Evolutionary conservation across 1,140 invertebrate species (phyloP).

Genomic region (Drosophila kikkawai): DNA sequence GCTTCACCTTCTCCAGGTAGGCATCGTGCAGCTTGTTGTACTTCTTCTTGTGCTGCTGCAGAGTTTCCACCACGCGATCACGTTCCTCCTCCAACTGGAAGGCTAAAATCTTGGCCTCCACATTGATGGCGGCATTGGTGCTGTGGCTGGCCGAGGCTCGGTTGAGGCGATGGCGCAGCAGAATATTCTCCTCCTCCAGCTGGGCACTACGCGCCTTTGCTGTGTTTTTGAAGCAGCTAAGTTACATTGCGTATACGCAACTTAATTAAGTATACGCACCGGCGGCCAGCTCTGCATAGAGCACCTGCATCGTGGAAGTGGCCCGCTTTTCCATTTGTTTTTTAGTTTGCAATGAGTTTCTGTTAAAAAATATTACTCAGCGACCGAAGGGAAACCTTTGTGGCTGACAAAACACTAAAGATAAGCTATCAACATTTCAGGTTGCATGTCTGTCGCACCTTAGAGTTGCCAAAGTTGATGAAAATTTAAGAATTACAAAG

Average conservation of each 20-base stretch:
- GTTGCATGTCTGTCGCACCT: neutral
- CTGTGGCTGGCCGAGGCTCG: conserved; percentile 45
- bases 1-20: conserved; percentile 75
- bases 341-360: conserved; percentile 3
- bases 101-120: conserved; percentile 71
- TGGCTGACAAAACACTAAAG: conserved; percentile 34
- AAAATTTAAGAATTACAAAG: neutral
- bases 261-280: conserved; percentile 56
- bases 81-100: conserved; percentile 73
- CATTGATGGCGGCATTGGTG: conserved; percentile 52
- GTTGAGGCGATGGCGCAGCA: conserved; percentile 65
- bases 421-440: conserved; percentile 60
- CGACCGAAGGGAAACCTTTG: neutral
- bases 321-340: conserved; percentile 56
- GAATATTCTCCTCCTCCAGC: conserved; percentile 74
- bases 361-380: conserved; percentile 33
- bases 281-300: conserved; percentile 65
- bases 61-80: conserved; percentile 59
- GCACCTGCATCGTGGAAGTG: conserved; percentile 56
- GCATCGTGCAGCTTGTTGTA: conserved; percentile 78
- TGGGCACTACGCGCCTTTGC: conserved; percentile 60
- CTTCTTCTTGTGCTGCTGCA: conserved; percentile 76
- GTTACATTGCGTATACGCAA: conserved; percentile 5
- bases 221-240: conserved; percentile 16
- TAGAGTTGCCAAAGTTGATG: conserved; percentile 8